Percentiles rank a stretch among this genome's conserved stretches.
phyloP scores from a whole-genome alignment of 2,113 vertebrate genomes.

The Rhynchomys soricoides region DNA sequence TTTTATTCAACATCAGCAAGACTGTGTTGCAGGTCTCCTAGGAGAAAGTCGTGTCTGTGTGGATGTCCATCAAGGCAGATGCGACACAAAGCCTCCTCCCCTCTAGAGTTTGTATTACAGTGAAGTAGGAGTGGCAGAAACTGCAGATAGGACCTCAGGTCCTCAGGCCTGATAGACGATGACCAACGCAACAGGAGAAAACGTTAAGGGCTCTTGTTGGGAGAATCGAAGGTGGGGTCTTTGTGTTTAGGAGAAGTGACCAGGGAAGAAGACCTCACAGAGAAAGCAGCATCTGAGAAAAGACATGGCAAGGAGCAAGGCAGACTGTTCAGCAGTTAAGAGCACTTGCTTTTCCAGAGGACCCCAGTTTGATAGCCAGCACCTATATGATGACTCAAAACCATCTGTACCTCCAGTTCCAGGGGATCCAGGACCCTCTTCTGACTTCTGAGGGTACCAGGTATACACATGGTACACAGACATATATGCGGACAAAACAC shows the following conservation, averaged over 20 bases:
- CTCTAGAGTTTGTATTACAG: background rate
- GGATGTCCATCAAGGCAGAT: background rate
- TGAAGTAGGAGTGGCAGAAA: background rate
- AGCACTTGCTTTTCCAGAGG: background rate
- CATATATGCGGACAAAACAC: background rate
- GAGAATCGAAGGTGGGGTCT: background rate
- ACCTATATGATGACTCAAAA: background rate
- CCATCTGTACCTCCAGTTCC: background rate
- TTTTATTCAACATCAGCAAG: background rate
- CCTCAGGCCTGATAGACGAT: too few relatives aligned
- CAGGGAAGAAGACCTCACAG: background rate
- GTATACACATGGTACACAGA: background rate
- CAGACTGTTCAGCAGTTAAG: background rate
- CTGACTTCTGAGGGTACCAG: background rate
- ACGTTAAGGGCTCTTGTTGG: background rate
- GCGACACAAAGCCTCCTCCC: background rate
- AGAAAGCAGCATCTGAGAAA: background rate
- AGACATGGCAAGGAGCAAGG: background rate
- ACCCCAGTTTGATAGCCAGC: background rate
- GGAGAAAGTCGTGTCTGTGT: background rate
- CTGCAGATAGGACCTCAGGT: background rate
- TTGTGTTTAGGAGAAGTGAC: background rate
- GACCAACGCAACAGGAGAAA: background rate
- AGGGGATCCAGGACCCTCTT: background rate
- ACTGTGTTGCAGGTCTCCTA: background rate